Percentiles rank a stretch among this genome's conserved stretches.
These are phyloP conservation scores for Hoplodrina blanda DNA, from an alignment of 2,888 invertebrate species.

Conservation along the genomic window DNA sequence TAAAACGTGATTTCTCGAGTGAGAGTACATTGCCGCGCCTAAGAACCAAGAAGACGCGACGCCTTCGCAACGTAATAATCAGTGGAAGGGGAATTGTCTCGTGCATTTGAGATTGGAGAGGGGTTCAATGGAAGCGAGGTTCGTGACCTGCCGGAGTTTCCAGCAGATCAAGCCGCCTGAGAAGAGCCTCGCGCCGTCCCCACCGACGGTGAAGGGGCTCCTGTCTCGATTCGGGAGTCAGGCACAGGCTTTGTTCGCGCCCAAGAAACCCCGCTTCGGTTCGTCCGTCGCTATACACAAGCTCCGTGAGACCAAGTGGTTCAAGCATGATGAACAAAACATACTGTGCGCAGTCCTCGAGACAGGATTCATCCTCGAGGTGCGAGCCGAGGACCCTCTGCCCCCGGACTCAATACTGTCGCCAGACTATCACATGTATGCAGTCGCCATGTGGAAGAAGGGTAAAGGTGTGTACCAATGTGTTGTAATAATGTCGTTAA, in stretches of 20 bases:
- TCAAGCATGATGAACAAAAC: conserved; percentile 92
- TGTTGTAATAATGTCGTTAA: conserved; percentile 21
- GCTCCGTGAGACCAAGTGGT: conserved; percentile 94
- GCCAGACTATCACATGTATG: conserved; percentile 91
- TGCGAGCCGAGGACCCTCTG: conserved; percentile 88
- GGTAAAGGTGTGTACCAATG: conserved; percentile 91
- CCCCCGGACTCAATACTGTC: conserved; percentile 85
- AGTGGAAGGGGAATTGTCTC: conserved; percentile 83
- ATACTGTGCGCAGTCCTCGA: conserved; percentile 93
- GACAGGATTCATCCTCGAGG: conserved; percentile 93
- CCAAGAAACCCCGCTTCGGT: conserved; percentile 90
- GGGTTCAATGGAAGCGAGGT: conserved; percentile 91
- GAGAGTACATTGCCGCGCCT: conserved; percentile 81
- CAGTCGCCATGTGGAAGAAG: conserved; percentile 93
- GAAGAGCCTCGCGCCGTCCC: conserved; percentile 88
- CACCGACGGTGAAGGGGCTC: conserved; percentile 88
- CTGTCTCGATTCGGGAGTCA: conserved; percentile 90
- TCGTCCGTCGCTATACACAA: conserved; percentile 93
- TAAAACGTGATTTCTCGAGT: conserved; percentile 84
- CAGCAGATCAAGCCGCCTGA: conserved; percentile 90
- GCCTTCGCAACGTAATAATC: conserved; percentile 71
- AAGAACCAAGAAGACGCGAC: conserved; percentile 61
- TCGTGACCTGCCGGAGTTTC: conserved; percentile 90
- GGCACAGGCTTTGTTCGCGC: conserved; percentile 89
- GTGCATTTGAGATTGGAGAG: conserved; percentile 80